Conservation (phyloP, 2,888 invertebrate species). For the Andrena bicolor region DNA sequence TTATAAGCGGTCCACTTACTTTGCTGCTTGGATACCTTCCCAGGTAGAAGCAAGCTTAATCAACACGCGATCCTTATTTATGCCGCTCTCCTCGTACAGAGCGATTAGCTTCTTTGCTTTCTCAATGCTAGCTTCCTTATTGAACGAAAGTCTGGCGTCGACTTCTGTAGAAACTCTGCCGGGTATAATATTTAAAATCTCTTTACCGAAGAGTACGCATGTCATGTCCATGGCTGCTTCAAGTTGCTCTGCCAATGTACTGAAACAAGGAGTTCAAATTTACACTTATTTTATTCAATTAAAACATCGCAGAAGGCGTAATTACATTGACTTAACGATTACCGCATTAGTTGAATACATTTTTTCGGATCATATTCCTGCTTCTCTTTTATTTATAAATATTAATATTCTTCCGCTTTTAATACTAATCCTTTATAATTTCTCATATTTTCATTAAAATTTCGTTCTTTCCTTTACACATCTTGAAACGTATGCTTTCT, state of each 20-base stretch:
- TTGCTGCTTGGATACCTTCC: slow-evolving; percentile 99
- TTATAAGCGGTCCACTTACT: slow-evolving; percentile 86
- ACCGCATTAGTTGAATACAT: slow-evolving; percentile 24
- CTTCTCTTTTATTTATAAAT: slow-evolving; percentile 30
- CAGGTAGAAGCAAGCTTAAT: slow-evolving; percentile 99
- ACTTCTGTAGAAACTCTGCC: slow-evolving; percentile 99
- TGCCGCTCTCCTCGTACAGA: slow-evolving; percentile 95
- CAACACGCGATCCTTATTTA: slow-evolving; percentile 96
- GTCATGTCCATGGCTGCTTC: slow-evolving; percentile 96
- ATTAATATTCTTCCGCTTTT: slow-evolving; percentile 23
- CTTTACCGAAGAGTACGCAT: slow-evolving; percentile 97
- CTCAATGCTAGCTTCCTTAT: slow-evolving; percentile 95
- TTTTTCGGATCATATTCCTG: slow-evolving; percentile 13
- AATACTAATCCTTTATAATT: slow-evolving; percentile 33
- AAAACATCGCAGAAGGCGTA: slow-evolving; percentile 24
- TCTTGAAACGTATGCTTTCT: slow-evolving; percentile 12
- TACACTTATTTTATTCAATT: not conserved
- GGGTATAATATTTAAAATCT: slow-evolving; percentile 98
- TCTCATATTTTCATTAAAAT: slow-evolving; percentile 21
- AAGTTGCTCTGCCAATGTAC: slow-evolving; percentile 90
- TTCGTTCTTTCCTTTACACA: slow-evolving; percentile 30
- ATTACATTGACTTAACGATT: slow-evolving; percentile 27
- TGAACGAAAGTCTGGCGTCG: slow-evolving; percentile 98
- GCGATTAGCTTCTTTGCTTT: slow-evolving; percentile 96
- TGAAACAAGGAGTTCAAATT: slow-evolving; percentile 81